Conservation (phyloP, 1,140 invertebrate species). For the Littorina saxatilis region DNA sequence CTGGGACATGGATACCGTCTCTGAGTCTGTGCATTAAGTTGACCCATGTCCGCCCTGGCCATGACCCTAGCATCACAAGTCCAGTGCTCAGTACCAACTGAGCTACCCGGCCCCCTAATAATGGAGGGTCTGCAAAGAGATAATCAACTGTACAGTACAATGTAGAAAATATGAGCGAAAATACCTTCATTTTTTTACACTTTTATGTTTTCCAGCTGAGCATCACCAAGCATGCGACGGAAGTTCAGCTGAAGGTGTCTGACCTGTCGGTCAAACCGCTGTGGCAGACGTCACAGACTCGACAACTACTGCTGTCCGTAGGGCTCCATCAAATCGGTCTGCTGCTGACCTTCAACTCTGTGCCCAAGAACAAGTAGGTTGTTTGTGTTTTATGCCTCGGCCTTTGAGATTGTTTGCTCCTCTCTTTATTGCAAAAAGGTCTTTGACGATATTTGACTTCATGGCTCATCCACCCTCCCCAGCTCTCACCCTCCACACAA, state of each 20-base stretch:
- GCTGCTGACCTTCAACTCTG: slow-evolving; percentile 67
- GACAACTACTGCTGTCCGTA: slow-evolving; percentile 56
- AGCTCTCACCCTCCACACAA: not conserved
- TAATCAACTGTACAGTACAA: not conserved
- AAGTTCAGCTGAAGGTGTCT: slow-evolving; percentile 72
- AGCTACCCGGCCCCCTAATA: not conserved
- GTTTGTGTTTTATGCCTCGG: not conserved
- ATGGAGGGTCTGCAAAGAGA: not conserved
- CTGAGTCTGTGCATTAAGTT: too few relatives aligned
- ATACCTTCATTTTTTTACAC: not conserved
- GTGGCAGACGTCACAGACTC: slow-evolving; percentile 65
- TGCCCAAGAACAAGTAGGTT: slow-evolving; percentile 62
- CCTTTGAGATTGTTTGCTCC: too few relatives aligned
- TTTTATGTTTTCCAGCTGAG: slow-evolving; percentile 60
- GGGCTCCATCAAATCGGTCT: slow-evolving; percentile 72
- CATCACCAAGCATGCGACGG: slow-evolving; percentile 72
- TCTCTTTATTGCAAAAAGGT: not conserved
- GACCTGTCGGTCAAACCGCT: slow-evolving; percentile 70
- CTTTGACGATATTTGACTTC: not conserved
- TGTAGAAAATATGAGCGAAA: not conserved
- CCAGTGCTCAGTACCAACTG: too few relatives aligned
- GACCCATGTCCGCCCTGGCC: too few relatives aligned
- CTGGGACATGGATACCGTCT: too few relatives aligned
- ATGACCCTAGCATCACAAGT: too few relatives aligned
- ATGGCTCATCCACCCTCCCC: too few relatives aligned